Percentiles rank a stretch among this genome's conserved stretches.
These are phyloP conservation scores for Ancistrus triradiatus DNA, from an alignment of 2,113 vertebrate genomes.

Conservation along the genomic window DNA sequence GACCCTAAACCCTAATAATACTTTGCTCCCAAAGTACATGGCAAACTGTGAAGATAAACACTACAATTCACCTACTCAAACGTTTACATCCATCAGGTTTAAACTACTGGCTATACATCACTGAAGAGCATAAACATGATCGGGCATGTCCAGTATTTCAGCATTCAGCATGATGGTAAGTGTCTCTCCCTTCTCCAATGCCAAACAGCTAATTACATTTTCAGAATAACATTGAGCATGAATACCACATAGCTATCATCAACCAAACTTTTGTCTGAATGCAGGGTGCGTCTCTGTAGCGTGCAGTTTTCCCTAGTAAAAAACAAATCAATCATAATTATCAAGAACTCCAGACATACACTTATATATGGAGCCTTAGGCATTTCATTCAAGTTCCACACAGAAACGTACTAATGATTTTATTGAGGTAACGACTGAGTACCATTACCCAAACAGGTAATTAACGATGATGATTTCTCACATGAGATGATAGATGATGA, in stretches of 20 bases:
- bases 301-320: neutral
- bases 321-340: neutral
- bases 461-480: neutral
- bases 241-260: neutral
- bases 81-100: neutral
- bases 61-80: no score
- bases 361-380: neutral
- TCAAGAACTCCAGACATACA: neutral
- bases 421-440: neutral
- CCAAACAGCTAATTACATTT: neutral
- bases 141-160: no score
- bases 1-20: no score
- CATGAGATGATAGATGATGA: neutral
- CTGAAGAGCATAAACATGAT: neutral
- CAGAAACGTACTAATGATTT: neutral
- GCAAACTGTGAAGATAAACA: no score
- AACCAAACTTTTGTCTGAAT: neutral
- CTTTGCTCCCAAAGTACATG: no score
- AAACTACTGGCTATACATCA: neutral
- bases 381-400: neutral
- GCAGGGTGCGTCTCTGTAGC: neutral
- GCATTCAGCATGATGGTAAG: neutral
- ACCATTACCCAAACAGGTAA: neutral
- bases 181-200: neutral
- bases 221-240: neutral